A percentile compares a stretch with the other conserved stretches of the same genome.
phyloP scores from a whole-genome alignment of 2,797 vertebrate genomes.

The Eospalax fontanierii region DNA sequence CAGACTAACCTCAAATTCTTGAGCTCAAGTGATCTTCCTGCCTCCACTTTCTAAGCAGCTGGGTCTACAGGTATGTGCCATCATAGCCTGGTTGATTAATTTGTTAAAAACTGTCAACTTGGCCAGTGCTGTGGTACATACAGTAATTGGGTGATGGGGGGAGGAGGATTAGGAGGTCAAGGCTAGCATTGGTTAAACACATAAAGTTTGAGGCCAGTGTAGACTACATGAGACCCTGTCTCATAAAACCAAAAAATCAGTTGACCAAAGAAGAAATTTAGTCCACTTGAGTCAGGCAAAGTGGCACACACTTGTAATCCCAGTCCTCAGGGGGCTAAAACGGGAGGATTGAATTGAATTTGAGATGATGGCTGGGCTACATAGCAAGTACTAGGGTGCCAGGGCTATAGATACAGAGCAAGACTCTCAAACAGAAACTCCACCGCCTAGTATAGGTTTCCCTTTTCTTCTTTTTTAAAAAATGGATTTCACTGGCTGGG shows the following conservation, averaged over 20 bases:
- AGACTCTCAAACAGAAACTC: neutral
- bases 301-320: no score
- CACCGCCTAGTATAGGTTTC: conserved; percentile 74
- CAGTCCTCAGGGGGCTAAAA: neutral
- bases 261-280: neutral
- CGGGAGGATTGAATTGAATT: neutral
- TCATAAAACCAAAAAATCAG: neutral
- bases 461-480: neutral
- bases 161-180: neutral
- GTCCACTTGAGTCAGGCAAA: neutral
- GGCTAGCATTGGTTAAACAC: neutral
- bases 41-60: neutral
- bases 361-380: neutral
- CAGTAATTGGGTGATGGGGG: neutral
- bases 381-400: neutral
- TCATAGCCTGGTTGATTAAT: neutral
- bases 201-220: neutral
- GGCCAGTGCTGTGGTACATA: neutral
- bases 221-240: no score
- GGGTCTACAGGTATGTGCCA: neutral
- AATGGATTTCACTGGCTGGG: conserved; percentile 75
- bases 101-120: neutral
- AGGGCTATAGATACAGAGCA: neutral
- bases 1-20: neutral
- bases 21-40: neutral